A percentile compares a stretch with the other conserved stretches of the same genome.
phyloP scores from a whole-genome alignment of 2,113 vertebrate species.

The Nyctereutes procyonoides region DNA sequence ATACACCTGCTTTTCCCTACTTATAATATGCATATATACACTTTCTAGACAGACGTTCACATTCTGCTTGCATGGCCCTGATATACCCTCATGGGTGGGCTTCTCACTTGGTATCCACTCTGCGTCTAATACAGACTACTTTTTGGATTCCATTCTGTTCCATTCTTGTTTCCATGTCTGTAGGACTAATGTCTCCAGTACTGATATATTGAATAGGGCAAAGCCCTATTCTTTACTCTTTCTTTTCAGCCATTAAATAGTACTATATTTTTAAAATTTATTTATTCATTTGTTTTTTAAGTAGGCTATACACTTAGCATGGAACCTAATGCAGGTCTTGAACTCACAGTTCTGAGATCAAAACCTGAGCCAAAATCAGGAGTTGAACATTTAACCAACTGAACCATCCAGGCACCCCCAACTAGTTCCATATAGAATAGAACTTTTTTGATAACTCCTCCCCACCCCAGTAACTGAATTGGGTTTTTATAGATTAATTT shows the following conservation, averaged over 20 bases:
- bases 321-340: background rate
- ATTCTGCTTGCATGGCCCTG: background rate
- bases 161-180: background rate
- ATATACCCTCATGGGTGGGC: background rate
- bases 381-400: background rate
- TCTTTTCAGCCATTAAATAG: slow-evolving; percentile 12
- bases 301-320: background rate
- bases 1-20: background rate
- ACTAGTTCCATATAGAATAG: background rate
- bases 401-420: background rate
- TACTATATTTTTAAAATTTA: background rate
- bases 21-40: background rate
- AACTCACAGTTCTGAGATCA: background rate
- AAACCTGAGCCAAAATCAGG: background rate
- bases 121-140: background rate
- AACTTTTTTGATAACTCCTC: slow-evolving; percentile 50
- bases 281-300: background rate
- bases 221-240: background rate
- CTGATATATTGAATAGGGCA: background rate
- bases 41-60: background rate
- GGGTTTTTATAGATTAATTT: slow-evolving; percentile 42
- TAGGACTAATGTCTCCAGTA: background rate
- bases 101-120: background rate
- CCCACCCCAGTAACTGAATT: background rate
- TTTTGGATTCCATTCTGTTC: background rate